Evolutionary conservation across 2,888 invertebrate species (phyloP), one percentile per base, ranked within the genome.

Genomic region (Eremobia ochroleuca): DNA sequence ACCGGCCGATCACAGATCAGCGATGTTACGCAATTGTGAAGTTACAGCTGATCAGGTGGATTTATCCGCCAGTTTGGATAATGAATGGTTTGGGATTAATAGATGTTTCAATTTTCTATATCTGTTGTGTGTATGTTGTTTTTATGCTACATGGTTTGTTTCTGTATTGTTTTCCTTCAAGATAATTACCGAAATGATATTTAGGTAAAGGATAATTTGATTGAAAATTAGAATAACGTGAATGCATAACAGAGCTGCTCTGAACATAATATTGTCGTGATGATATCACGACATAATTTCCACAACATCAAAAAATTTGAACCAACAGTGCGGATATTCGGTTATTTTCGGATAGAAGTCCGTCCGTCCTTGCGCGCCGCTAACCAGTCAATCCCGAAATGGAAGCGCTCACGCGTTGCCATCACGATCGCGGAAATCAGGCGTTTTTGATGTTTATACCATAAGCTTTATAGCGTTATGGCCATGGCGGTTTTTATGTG

Each of bases 351-450:
- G 65, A 65, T 59, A 61, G 43, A 46, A 34, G 65, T 43, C 77
- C 62, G n/a, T 34, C 69, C 77, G 62, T 77, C 77, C 75, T 55
- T 11, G 58, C n/a, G 55, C 62, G 71, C 66, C 52, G 75, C 76
- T 85, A 87, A 87, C 87, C 81, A 88, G 73, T 78, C 82, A 86
- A 86, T 86, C 83, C 79, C 72, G 69, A 86, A 87, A 86, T 86
- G 82, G 81, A 77, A 72, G 80, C 87, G 70, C 80, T 88, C 87
- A 85, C 72, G 87, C 79, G 85, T 80, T 61, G 65, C 77, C 74
- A 73, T 83, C 88, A 88, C 81, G 81, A 81, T 80, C 77, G 69
- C 87, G 82, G 85, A 85, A 87, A 87, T 88, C 83, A 78, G 77
- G 55, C 73, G 31, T 79, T 88, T 85, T 80, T 82, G 75, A 87